Evolutionary conservation across 2,888 invertebrate species (phyloP).

Genomic region (Prenolepis imparis): DNA sequence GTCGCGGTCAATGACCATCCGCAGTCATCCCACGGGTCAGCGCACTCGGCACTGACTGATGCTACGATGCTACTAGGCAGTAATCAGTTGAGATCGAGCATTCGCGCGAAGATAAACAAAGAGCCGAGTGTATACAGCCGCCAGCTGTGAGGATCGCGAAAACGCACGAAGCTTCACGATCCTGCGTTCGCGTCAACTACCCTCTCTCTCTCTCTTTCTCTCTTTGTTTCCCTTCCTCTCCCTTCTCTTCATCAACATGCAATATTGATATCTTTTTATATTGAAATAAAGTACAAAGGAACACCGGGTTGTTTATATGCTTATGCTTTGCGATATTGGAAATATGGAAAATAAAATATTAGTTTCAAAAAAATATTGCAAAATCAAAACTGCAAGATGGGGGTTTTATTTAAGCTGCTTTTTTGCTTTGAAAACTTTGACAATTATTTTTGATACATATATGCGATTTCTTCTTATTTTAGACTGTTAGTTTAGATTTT

Average conservation of each 20-base stretch:
- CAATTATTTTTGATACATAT: neutral
- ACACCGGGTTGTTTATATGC: neutral
- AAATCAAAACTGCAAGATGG: too few species aligned
- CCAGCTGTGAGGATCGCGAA: constrained; percentile 4
- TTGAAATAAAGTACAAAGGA: neutral
- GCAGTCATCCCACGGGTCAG: constrained; percentile 59
- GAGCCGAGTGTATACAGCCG: neutral
- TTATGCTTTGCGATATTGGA: neutral
- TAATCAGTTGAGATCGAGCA: neutral
- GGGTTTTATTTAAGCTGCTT: too few species aligned
- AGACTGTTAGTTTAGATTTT: neutral
- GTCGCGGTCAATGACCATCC: constrained; percentile 70
- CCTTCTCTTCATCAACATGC: neutral
- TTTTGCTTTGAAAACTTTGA: neutral
- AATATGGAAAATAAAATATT: neutral
- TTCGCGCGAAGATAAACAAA: constrained; percentile 39
- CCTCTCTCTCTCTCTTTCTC: too few species aligned
- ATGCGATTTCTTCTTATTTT: neutral
- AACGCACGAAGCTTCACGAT: neutral
- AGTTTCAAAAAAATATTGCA: too few species aligned
- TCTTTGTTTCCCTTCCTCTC: neutral
- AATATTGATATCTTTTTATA: neutral
- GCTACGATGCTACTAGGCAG: neutral
- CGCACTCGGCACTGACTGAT: constrained; percentile 55
- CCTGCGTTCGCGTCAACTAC: neutral